A percentile compares a stretch with the other conserved stretches of the same genome.
Evolutionary conservation across 2,888 invertebrate species (phyloP).

Genomic region (Eremobia ochroleuca): DNA sequence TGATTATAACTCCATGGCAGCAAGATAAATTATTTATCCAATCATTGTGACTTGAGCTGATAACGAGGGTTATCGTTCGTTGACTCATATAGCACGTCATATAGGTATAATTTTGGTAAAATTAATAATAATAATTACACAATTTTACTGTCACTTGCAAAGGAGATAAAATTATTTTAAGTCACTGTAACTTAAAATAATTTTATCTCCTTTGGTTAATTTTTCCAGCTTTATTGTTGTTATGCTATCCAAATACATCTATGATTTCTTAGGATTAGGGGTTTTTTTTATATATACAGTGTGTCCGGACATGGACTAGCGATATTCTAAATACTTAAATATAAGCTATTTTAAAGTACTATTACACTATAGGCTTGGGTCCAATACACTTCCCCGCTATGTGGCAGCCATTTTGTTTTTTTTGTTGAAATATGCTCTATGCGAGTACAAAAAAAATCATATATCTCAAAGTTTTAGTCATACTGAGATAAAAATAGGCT

Average conservation of each 20-base stretch:
- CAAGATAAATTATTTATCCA: not conserved
- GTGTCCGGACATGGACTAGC: too few relatives aligned
- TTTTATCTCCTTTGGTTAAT: not conserved
- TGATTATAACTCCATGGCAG: not conserved
- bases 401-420: too few relatives aligned
- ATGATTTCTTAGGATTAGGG: not conserved
- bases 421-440: too few relatives aligned
- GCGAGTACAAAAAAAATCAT: too few relatives aligned
- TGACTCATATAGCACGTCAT: too few relatives aligned
- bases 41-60: slow-evolving; percentile 20
- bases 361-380: too few relatives aligned
- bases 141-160: not conserved
- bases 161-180: not conserved
- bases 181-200: too few relatives aligned
- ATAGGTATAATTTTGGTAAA: not conserved
- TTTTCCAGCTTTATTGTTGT: not conserved
- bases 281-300: not conserved
- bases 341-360: too few relatives aligned
- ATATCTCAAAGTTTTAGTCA: too few relatives aligned
- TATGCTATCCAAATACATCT: not conserved
- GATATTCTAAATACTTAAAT: too few relatives aligned
- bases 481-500: too few relatives aligned
- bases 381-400: too few relatives aligned
- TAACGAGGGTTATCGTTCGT: slow-evolving; percentile 11
- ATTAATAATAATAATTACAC: not conserved